These are phyloP conservation scores for Alaudala cheleensis DNA, from an alignment of 2,113 vertebrate genomes.

Conservation along the genomic window DNA sequence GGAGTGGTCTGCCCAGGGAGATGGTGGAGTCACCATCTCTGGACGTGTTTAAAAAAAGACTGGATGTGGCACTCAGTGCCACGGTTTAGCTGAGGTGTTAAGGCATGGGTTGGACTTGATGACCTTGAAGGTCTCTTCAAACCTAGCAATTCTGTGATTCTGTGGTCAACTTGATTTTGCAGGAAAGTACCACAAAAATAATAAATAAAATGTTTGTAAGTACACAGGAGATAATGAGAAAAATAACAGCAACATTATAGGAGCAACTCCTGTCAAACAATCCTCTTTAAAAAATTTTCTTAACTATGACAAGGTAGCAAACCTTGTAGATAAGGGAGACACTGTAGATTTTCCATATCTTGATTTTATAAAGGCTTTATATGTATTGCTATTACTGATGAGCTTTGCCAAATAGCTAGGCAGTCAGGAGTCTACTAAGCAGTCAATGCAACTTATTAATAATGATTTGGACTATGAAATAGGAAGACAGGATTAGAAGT, in stretches of 20 bases:
- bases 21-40: no score
- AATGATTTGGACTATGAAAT: not conserved
- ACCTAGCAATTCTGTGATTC: not conserved
- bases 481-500: not conserved
- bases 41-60: no score
- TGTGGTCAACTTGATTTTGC: not conserved
- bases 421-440: not conserved
- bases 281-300: not conserved
- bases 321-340: not conserved
- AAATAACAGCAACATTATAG: not conserved
- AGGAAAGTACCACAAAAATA: not conserved
- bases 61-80: not conserved
- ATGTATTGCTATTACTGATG: not conserved
- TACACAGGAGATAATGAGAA: not conserved
- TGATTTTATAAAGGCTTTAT: not conserved
- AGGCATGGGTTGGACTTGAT: not conserved
- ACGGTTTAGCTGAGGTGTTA: not conserved
- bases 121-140: not conserved
- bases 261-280: not conserved
- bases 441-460: not conserved
- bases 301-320: not conserved
- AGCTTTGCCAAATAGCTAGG: not conserved
- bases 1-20: no score
- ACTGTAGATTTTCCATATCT: not conserved
- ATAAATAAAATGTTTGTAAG: not conserved